Evolutionary conservation across 2,797 vertebrate genomes (phyloP).

Genomic region (Hapalemur alaotrensis): DNA sequence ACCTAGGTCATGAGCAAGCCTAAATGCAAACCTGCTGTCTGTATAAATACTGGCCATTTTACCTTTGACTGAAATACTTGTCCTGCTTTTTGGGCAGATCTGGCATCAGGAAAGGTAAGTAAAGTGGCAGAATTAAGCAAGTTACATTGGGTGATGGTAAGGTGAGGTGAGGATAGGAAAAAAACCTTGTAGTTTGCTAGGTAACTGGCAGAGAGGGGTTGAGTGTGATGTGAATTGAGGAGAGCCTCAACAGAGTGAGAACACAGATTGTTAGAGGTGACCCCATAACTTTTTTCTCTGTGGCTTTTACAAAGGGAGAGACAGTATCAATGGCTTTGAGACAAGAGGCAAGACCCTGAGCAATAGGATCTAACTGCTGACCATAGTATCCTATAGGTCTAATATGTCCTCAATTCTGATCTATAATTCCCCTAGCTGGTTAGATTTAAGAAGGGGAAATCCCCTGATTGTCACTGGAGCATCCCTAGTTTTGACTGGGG

Average conservation of each 20-base stretch:
- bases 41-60: neutral
- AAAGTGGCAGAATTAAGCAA: neutral
- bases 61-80: neutral
- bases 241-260: neutral
- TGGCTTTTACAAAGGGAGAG: too few species aligned
- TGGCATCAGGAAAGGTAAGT: neutral
- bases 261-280: neutral
- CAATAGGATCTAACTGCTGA: too few species aligned
- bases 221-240: neutral
- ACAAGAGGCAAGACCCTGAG: too few species aligned
- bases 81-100: neutral
- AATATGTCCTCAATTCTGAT: too few species aligned
- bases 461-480: too few species aligned
- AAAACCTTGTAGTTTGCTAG: neutral
- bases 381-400: too few species aligned
- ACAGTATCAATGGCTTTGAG: too few species aligned
- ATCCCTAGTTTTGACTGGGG: too few species aligned
- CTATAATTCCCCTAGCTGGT: too few species aligned
- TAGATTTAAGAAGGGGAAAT: too few species aligned
- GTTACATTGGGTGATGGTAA: neutral
- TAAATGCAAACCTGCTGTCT: neutral
- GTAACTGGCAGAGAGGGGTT: neutral
- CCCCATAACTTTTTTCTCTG: too few species aligned
- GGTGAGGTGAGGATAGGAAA: neutral
- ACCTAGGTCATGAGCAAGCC: neutral